Base-by-base conservation (phyloP, 2,888 invertebrate genomes). In the Charanyca ferruginea region DNA sequence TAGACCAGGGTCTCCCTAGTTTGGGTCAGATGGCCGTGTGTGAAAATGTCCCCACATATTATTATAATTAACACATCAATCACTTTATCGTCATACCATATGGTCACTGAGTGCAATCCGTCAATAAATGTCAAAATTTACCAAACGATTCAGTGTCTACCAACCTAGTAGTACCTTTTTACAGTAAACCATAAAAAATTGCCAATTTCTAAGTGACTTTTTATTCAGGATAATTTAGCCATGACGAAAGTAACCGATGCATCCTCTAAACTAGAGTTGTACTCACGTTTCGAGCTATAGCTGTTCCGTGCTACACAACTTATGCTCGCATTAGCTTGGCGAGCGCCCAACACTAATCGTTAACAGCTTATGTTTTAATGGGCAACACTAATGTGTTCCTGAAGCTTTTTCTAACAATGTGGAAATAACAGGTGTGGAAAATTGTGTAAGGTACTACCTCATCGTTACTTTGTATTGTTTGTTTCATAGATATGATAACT, bases 321-420 rank as follows among this genome's bases (percentile, higher is more conserved):
- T 69, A 76, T 68, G 61, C 60, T 64, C 41, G 58, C 73, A 73
- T 78, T 77, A 77, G 70, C 74, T 79, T 80, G 82, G 82, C 73
- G 35, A 47, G 41, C 35, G 53, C 55, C 80, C 80, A 77, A 70
- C 73, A 66, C 55, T 79, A 72, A 76, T 70, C 71, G 67, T 66
- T 73, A 62, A 53, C 66, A 65, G 76, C 78, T 80, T 68, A 62
- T 63, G 66, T 71, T 66, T 66, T 66, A 71, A 73, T 57, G 69
- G 44, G 52, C 32, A 59, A n/a, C 60, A 25, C 80, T 80, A 81
- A 81, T 81, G 81, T 38, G 18, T 59, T 79, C 66, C 48, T 74
- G 35, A 72, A 69, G 59, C 25, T 57, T 73, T 73, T 79, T 73
- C 47, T 52, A 66, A 49, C 45, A 73, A 52, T 57, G 42, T 48